Conservation (phyloP, 2,888 invertebrate species). For the Ectemnius cavifrons region DNA sequence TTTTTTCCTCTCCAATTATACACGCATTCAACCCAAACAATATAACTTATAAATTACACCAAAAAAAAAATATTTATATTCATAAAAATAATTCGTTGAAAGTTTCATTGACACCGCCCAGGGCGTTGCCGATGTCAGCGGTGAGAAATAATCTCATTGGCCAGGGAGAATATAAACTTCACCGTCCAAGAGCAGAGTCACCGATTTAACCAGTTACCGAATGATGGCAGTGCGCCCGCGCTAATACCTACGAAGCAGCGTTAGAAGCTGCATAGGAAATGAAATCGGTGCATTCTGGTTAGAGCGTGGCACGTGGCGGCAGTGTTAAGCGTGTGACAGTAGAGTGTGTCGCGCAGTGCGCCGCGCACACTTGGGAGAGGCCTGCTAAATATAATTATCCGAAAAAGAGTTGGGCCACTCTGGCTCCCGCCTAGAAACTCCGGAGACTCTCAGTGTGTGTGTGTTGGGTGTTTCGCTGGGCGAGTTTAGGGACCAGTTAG, state of each 20-base stretch:
- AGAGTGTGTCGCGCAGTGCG: too few species aligned
- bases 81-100: too few species aligned
- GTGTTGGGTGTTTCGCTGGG: too few species aligned
- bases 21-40: too few species aligned
- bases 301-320: conserved; percentile 30
- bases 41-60: too few species aligned
- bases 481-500: conserved; percentile 19
- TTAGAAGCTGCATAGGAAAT: not conserved
- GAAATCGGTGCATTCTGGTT: not conserved
- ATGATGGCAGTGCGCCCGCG: not conserved
- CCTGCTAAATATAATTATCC: conserved; percentile 64
- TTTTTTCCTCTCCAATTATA: too few species aligned
- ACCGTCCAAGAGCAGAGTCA: not conserved
- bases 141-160: not conserved
- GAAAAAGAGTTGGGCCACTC: conserved; percentile 43
- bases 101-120: too few species aligned
- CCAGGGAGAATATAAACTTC: not conserved
- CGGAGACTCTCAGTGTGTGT: too few species aligned
- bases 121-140: not conserved
- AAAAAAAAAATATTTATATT: too few species aligned
- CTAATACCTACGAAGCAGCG: not conserved
- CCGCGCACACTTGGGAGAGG: conserved; percentile 33
- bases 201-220: not conserved
- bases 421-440: conserved; percentile 61
- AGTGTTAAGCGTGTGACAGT: conserved; percentile 24